Percentiles rank a stretch among this genome's conserved stretches.
phyloP scores from a whole-genome alignment of 2,888 invertebrate genomes.

The Yponomeuta evonymella region DNA sequence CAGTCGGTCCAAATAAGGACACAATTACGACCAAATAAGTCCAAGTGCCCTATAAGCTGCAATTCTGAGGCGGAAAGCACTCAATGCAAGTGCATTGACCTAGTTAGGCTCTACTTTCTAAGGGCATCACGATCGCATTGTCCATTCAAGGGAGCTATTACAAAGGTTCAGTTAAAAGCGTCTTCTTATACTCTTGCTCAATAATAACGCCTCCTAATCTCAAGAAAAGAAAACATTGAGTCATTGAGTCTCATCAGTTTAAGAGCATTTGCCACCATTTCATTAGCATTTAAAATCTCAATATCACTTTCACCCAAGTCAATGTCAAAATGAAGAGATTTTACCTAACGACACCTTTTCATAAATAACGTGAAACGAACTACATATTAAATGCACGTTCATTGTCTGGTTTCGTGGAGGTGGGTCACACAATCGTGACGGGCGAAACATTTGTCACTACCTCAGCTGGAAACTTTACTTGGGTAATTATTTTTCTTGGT shows the following conservation, averaged over 20 bases:
- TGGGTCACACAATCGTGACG: neutral
- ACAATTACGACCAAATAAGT: neutral
- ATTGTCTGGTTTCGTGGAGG: neutral
- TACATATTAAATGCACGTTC: neutral
- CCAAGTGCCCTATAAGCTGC: neutral
- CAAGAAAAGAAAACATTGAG: no score
- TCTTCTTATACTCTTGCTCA: neutral
- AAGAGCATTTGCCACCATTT: neutral
- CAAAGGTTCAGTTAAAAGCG: neutral
- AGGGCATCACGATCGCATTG: slow-evolving; percentile 3
- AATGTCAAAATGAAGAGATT: neutral
- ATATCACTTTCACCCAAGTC: neutral
- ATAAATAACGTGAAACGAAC: neutral
- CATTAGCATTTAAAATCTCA: neutral
- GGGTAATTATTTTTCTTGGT: neutral
- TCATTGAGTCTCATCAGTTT: neutral
- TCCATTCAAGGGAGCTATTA: neutral
- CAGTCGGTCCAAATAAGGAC: no score
- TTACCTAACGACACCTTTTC: neutral
- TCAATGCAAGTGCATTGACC: neutral
- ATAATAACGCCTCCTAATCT: no score
- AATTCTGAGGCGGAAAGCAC: neutral
- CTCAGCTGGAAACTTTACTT: neutral
- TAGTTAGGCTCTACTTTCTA: slow-evolving; percentile 7
- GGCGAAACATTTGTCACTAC: neutral